Conservation (phyloP, 1,140 invertebrate species). For the Ips nitidus region DNA sequence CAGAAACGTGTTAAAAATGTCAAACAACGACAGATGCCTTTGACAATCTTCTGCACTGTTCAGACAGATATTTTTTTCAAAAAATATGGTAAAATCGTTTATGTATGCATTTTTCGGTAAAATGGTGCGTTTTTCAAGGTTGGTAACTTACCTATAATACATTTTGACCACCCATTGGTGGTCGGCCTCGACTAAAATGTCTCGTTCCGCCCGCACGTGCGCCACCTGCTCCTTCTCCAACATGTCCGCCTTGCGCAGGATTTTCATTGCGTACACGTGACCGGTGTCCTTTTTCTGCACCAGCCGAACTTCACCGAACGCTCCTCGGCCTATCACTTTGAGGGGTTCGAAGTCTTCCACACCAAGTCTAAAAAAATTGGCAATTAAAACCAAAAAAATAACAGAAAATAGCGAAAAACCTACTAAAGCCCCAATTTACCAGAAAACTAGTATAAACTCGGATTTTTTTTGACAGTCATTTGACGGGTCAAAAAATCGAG, state of each 20-base stretch:
- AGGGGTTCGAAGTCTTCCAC: constrained; percentile 99
- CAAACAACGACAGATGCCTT: no score
- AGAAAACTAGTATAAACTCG: no score
- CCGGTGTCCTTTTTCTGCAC: constrained; percentile 99
- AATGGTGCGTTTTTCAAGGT: no score
- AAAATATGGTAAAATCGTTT: no score
- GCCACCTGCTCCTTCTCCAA: constrained; percentile 96
- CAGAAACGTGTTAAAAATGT: no score
- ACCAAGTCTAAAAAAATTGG: constrained; percentile 67
- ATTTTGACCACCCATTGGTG: constrained; percentile 88
- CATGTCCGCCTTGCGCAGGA: constrained; percentile 98
- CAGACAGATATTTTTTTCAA: no score
- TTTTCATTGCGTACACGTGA: constrained; percentile 99
- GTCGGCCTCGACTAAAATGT: constrained; percentile 98
- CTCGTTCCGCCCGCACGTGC: constrained; percentile 96
- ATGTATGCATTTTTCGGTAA: no score
- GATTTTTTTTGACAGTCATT: background rate
- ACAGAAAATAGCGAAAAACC: background rate
- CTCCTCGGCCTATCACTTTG: constrained; percentile 96
- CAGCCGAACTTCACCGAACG: constrained; percentile 97
- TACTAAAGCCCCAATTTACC: no score
- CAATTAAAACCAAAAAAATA: background rate
- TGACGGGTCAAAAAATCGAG: no score
- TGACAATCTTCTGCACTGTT: no score
- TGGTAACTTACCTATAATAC: constrained; percentile 36